Conservation (phyloP, 2,113 vertebrate species). For the Catagonus wagneri region DNA sequence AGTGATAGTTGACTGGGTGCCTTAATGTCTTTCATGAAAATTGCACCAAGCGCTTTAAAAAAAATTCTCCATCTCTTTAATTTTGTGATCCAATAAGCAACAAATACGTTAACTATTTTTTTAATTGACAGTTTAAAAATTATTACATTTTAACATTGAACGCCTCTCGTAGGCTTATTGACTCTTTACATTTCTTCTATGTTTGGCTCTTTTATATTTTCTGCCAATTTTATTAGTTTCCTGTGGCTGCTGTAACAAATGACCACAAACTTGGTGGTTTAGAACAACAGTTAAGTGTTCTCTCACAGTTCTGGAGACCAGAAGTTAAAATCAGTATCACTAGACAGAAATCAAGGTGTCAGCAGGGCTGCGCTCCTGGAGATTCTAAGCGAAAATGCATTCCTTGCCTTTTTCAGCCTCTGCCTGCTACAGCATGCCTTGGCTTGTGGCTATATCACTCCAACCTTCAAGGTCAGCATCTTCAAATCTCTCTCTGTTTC, state of each 20-base stretch:
- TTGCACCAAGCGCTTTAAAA: neutral
- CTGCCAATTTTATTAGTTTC: neutral
- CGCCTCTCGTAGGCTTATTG: neutral
- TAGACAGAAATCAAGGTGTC: neutral
- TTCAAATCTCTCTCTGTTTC: neutral
- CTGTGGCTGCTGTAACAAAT: neutral
- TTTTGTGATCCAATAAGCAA: neutral
- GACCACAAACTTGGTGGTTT: neutral
- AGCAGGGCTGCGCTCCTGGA: neutral
- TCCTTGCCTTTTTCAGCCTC: neutral
- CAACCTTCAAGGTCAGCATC: neutral
- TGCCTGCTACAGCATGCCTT: neutral
- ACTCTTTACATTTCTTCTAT: neutral
- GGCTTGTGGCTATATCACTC: neutral
- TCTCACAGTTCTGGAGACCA: neutral
- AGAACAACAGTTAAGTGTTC: neutral
- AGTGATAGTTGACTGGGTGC: neutral
- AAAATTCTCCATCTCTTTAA: neutral
- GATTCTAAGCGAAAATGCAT: neutral
- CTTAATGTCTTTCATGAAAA: conserved; percentile 7
- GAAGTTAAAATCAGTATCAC: neutral
- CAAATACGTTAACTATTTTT: neutral
- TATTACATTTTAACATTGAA: neutral
- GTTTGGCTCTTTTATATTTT: neutral
- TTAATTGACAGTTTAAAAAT: neutral